These are phyloP conservation scores for Poeciliopsis turrubarensis DNA, from an alignment of 2,113 vertebrate genomes.

Conservation along the genomic window DNA sequence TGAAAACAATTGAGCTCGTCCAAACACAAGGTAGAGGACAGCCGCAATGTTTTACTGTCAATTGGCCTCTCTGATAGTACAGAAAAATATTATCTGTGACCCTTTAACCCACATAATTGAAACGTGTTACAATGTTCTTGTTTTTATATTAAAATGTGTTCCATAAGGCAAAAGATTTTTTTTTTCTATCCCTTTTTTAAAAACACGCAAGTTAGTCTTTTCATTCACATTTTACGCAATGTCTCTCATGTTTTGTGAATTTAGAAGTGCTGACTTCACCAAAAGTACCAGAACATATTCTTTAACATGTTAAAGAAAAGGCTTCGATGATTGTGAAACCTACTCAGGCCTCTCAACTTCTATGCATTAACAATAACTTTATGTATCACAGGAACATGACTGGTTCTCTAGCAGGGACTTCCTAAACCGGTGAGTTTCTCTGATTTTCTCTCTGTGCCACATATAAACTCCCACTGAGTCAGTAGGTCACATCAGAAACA, in stretches of 20 bases:
- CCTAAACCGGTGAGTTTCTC: constrained; percentile 78
- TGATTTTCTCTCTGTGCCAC: neutral
- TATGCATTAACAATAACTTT: constrained; percentile 66
- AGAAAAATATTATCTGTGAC: too few species aligned
- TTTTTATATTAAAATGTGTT: too few species aligned
- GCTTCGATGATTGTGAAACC: neutral
- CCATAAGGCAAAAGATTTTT: too few species aligned
- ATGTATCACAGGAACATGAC: constrained; percentile 79
- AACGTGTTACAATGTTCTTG: too few species aligned
- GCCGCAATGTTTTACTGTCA: neutral
- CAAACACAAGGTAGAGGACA: neutral
- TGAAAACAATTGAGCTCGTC: neutral
- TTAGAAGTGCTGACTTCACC: neutral
- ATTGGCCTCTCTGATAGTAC: neutral
- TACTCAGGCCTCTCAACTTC: neutral
- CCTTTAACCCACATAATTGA: too few species aligned
- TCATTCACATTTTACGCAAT: too few species aligned
- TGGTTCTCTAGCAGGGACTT: constrained; percentile 79
- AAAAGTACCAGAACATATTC: neutral
- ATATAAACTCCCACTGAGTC: neutral
- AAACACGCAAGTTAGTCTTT: too few species aligned
- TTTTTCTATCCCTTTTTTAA: too few species aligned
- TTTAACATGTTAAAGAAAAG: neutral
- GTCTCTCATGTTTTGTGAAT: too few species aligned
- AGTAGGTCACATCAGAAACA: constrained; percentile 31